Evolutionary conservation across 2,888 invertebrate genomes (phyloP).

Genomic region (Megaustenia siamemsis): DNA sequence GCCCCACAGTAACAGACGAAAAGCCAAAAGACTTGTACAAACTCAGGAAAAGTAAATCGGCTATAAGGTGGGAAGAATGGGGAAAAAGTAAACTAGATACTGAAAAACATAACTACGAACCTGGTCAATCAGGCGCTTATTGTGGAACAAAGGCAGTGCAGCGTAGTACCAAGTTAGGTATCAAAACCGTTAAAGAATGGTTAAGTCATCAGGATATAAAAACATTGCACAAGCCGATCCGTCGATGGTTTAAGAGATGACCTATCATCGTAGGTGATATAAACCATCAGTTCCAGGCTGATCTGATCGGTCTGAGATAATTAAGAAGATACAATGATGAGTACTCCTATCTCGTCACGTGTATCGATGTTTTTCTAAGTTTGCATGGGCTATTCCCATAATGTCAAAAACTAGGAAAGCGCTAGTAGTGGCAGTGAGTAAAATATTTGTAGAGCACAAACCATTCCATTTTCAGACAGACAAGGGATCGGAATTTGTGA

Average conservation of each 20-base stretch:
- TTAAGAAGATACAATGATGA: too few species aligned
- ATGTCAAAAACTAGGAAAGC: not conserved
- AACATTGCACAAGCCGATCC: too few species aligned
- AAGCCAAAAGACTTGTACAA: not conserved
- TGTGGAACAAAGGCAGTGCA: not conserved
- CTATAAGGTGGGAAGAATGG: not conserved
- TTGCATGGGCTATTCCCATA: not conserved
- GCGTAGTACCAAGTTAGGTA: not conserved
- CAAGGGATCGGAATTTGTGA: not conserved
- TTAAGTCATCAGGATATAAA: too few species aligned
- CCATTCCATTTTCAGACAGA: not conserved
- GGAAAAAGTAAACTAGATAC: not conserved
- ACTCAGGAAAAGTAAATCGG: not conserved
- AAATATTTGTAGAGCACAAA: not conserved
- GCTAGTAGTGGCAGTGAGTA: not conserved
- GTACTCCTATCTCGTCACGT: too few species aligned
- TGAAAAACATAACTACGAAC: not conserved
- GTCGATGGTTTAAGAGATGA: too few species aligned
- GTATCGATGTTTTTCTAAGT: not conserved
- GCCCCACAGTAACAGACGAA: too few species aligned
- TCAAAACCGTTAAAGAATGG: too few species aligned
- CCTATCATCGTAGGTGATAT: too few species aligned
- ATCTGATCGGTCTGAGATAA: too few species aligned
- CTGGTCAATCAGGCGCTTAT: too few species aligned
- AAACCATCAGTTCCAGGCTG: too few species aligned